These are phyloP conservation scores for Andrena cerasifolii DNA, from an alignment of 1,140 invertebrate genomes.

Conservation along the genomic window DNA sequence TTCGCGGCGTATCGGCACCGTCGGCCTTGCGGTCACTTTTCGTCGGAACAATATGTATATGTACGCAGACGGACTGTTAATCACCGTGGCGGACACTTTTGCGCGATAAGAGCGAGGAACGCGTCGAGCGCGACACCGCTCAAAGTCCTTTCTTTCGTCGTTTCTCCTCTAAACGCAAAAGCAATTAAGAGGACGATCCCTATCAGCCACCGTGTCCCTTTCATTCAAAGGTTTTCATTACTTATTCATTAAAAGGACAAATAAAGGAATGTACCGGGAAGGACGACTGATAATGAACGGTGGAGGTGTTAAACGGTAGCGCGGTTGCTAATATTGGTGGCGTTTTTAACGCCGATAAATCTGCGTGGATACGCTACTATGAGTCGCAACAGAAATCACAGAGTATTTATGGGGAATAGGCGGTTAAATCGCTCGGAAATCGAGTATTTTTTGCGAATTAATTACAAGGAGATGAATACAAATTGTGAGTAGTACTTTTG, in stretches of 20 bases:
- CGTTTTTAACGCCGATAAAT: background rate
- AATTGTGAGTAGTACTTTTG: too few relatives aligned
- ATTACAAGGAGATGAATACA: too few relatives aligned
- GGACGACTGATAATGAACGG: too few relatives aligned
- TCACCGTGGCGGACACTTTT: background rate
- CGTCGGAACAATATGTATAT: slow-evolving; percentile 39
- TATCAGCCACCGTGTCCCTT: too few relatives aligned
- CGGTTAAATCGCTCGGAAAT: too few relatives aligned
- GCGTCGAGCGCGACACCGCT: background rate
- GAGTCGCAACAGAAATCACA: background rate
- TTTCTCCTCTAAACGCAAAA: background rate
- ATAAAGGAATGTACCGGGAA: too few relatives aligned
- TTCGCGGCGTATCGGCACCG: slow-evolving; percentile 33
- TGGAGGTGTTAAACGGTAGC: slow-evolving; percentile 3
- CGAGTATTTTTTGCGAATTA: too few relatives aligned
- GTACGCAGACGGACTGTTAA: slow-evolving; percentile 23
- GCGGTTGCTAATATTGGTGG: background rate
- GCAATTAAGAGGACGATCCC: background rate
- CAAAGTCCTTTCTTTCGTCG: background rate
- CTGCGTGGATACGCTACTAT: background rate
- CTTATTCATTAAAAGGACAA: too few relatives aligned
- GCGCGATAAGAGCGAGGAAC: background rate
- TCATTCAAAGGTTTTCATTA: too few relatives aligned
- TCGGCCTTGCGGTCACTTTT: slow-evolving; percentile 60
- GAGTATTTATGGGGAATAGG: too few relatives aligned